Evolutionary conservation across 2,113 vertebrate genomes (phyloP).

Genomic region (Holacanthus passer): DNA sequence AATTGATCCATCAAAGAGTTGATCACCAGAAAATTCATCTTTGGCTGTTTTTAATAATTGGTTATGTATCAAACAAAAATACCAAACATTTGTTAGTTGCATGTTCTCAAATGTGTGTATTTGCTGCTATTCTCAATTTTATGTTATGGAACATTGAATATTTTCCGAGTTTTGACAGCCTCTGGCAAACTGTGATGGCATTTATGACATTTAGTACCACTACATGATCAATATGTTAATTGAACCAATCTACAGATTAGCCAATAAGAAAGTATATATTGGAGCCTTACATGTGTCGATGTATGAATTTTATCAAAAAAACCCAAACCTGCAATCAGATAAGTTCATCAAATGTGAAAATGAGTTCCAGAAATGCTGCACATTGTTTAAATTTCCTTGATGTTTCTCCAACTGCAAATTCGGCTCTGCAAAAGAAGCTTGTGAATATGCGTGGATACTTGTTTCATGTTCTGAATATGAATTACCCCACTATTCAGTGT

Average conservation of each 20-base stretch:
- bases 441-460: constrained; percentile 50
- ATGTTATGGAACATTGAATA: too few species aligned
- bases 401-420: constrained; percentile 41
- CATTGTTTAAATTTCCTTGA: constrained; percentile 27
- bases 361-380: constrained; percentile 17
- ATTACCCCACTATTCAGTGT: constrained; percentile 50
- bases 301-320: not conserved
- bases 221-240: not conserved
- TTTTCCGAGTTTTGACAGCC: too few species aligned
- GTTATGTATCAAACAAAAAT: too few species aligned
- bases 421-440: constrained; percentile 36
- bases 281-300: not conserved
- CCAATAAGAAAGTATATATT: not conserved
- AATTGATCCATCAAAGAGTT: not conserved
- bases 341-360: not conserved
- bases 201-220: not conserved
- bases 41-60: not conserved
- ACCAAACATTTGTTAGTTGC: too few species aligned
- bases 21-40: not conserved
- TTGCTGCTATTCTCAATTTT: too few species aligned
- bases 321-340: not conserved
- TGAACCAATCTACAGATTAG: not conserved
- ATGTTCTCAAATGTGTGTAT: too few species aligned
- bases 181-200: not conserved
- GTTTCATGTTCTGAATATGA: constrained; percentile 71